Percentiles rank a stretch among this genome's conserved stretches.
Evolutionary conservation across 2,113 vertebrate genomes (phyloP).

Genomic region (Chauna torquata): DNA sequence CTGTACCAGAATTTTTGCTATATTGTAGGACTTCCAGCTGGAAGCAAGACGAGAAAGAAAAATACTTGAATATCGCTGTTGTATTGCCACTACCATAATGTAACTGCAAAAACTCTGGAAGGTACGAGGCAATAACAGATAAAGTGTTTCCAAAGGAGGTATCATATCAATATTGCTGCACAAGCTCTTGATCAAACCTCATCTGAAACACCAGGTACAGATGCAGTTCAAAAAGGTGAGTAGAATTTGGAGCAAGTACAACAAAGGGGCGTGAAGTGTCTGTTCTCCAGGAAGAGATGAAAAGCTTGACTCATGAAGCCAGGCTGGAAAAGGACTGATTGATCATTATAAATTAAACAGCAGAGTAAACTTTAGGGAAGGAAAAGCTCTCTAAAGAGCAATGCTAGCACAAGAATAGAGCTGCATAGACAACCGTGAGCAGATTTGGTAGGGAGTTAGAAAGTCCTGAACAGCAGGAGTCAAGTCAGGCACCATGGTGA

Average conservation of each 20-base stretch:
- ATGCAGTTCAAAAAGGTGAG: neutral
- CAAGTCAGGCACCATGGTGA: neutral
- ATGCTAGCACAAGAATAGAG: neutral
- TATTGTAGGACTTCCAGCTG: neutral
- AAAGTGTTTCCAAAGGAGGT: neutral
- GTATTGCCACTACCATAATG: neutral
- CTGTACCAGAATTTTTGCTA: neutral
- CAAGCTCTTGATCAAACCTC: neutral
- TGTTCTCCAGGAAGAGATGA: neutral
- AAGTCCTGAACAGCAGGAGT: neutral
- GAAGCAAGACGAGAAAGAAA: neutral
- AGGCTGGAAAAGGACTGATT: neutral
- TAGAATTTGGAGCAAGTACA: neutral
- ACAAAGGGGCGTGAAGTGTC: neutral
- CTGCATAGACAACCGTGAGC: fast-evolving
- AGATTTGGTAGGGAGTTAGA: neutral
- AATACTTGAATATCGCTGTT: neutral
- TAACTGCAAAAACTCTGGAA: neutral
- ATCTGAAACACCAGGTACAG: fast-evolving
- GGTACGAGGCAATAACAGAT: neutral
- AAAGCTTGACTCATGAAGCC: neutral
- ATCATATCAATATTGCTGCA: neutral
- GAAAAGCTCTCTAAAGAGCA: neutral
- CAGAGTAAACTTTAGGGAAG: neutral
- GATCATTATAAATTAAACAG: neutral